These are phyloP conservation scores for Chauna torquata DNA, from an alignment of 2,113 vertebrate species.

Conservation along the genomic window DNA sequence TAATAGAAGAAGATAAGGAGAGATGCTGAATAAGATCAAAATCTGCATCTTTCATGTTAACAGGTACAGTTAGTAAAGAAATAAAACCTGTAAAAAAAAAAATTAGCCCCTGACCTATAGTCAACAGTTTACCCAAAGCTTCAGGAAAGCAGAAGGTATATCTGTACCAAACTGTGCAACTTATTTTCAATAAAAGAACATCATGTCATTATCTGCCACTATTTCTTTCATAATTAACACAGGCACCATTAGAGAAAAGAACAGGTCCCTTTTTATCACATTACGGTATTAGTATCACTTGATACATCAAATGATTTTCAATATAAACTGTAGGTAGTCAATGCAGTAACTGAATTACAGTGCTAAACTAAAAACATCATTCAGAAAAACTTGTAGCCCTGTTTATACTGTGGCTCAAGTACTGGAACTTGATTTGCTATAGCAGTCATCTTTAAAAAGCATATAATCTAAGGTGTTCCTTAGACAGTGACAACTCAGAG, in stretches of 20 bases:
- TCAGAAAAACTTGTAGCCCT: neutral
- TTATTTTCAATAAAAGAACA: conserved; percentile 27
- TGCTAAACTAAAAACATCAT: neutral
- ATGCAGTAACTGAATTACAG: neutral
- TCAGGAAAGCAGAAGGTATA: neutral
- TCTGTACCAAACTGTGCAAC: neutral
- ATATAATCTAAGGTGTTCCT: neutral
- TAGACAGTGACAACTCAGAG: neutral
- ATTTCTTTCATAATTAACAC: neutral
- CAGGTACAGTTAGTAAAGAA: neutral
- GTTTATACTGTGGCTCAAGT: neutral
- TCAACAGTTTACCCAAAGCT: neutral
- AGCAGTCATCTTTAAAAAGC: neutral
- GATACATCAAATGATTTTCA: neutral
- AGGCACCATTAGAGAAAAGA: neutral
- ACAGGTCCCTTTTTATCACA: neutral
- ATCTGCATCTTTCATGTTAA: neutral
- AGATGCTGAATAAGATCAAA: neutral
- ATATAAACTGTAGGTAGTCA: neutral
- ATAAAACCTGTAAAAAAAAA: neutral
- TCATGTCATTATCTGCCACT: neutral
- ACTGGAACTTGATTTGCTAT: neutral
- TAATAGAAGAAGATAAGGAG: neutral
- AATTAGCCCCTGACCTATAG: neutral
- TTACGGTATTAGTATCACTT: neutral